phyloP scores from a whole-genome alignment of 2,113 vertebrate species.

The Periophthalmodon schlosseri region DNA sequence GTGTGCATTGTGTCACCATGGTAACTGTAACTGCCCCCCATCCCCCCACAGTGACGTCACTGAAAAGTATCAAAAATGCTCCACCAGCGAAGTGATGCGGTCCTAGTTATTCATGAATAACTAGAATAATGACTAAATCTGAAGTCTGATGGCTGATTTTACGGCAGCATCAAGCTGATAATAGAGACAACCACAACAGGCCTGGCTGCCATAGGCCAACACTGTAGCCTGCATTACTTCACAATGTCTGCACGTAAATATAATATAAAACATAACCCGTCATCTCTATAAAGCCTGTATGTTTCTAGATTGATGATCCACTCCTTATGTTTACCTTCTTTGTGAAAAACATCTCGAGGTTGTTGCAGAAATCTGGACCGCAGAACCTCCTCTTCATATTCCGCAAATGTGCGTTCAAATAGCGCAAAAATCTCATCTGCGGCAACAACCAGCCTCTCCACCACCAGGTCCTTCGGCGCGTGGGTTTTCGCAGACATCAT shows the following conservation, averaged over 20 bases:
- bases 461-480: neutral
- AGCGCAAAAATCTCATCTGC: constrained; percentile 1
- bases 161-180: neutral
- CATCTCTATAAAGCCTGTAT: neutral
- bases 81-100: too few relatives aligned
- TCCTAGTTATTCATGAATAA: too few relatives aligned
- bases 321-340: neutral
- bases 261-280: neutral
- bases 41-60: too few relatives aligned
- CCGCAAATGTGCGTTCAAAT: neutral
- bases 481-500: neutral
- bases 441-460: neutral
- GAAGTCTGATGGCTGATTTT: too few relatives aligned
- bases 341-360: neutral
- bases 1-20: too few relatives aligned
- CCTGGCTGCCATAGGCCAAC: neutral
- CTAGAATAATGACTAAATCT: too few relatives aligned
- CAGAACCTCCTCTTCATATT: neutral
- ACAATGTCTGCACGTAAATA: neutral
- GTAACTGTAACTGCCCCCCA: too few relatives aligned
- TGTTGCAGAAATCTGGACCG: neutral
- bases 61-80: too few relatives aligned
- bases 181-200: too few relatives aligned
- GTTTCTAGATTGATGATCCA: neutral
- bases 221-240: neutral